Base-by-base conservation (phyloP, 2,888 invertebrate species). In the Druceiella hillmani region DNA sequence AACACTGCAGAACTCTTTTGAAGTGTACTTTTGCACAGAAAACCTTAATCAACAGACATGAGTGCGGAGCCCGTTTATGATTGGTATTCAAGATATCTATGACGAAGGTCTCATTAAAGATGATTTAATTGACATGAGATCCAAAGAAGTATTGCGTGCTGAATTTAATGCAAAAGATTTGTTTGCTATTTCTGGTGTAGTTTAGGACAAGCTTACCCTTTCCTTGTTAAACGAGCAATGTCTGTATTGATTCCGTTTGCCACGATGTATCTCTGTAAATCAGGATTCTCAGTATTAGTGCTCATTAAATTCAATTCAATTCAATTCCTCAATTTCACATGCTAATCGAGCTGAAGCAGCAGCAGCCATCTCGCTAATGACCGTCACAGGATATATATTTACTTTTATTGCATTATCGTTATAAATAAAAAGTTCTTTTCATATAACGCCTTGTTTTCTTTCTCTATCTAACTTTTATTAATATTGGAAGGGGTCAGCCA, bases 61-160 rank as follows among this genome's bases (percentile, higher is more conserved):
- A 20, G 22, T 20, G 22, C 22, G 22, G 22, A 20, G 22, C n/a
- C 22, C 22, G 22, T 20, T 20, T 20, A 20, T 20, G 22, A 20
- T 20, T 20, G 22, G n/a, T 20, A 20, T 20, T 20, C 6, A 7
- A 7, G n/a, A n/a, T 20, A 20, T 20, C 22, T 7, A 20, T 20
- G n/a, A n/a, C 22, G 6, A 20, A n/a, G n/a, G n/a, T 20, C 6
- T 20, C n/a, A 20, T 20, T 20, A 20, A 20, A 20, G 22, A 20
- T 20, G 22, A 20, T 20, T 20, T 20, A 20, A 6, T 20, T 20
- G 22, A 20, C 6, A 20, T 20, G 22, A 20, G 22, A 20, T 20
- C 22, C n/a, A n/a, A 20, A 20, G 22, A 20, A 20, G 22, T 20
- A 20, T 20, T 20, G 22, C 22, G 22, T 7, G 22, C 6, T 20